A percentile compares a stretch with the other conserved stretches of the same genome.
Conservation (phyloP, 2,797 vertebrate genomes). For the Propithecus deckenii region DNA sequence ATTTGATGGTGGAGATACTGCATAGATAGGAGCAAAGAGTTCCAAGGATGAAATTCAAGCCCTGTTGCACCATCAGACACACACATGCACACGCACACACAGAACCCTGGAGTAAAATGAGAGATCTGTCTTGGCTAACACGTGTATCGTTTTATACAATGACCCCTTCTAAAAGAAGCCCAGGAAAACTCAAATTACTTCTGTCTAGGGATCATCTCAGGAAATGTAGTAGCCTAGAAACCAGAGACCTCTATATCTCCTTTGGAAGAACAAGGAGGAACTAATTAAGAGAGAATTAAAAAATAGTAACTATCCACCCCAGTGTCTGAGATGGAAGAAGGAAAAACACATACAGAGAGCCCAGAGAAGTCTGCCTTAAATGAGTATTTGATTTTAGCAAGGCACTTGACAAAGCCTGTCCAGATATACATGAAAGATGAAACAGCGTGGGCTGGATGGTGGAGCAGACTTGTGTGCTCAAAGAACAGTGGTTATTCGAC, state of each 20-base stretch:
- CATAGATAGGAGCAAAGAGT: not conserved
- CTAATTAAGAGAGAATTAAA: slow-evolving; percentile 64
- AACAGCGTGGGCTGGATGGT: not conserved
- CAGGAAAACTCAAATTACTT: slow-evolving; percentile 57
- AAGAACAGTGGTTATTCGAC: not conserved
- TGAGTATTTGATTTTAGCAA: slow-evolving; percentile 15
- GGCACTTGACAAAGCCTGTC: not conserved
- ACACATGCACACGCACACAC: not conserved
- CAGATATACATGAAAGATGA: not conserved
- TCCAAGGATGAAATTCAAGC: slow-evolving; percentile 31
- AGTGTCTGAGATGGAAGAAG: slow-evolving; percentile 37
- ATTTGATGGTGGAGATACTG: slow-evolving; percentile 41
- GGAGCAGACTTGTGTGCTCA: not conserved
- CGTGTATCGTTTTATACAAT: slow-evolving; percentile 32
- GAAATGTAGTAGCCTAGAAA: slow-evolving; percentile 62
- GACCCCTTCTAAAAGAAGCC: slow-evolving; percentile 57
- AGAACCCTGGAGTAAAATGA: slow-evolving; percentile 10
- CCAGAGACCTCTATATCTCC: slow-evolving; percentile 44
- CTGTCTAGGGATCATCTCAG: slow-evolving; percentile 46
- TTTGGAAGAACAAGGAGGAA: slow-evolving; percentile 56
- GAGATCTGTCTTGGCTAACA: slow-evolving; percentile 18
- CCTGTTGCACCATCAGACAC: not conserved
- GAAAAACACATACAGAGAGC: not conserved
- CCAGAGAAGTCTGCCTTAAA: slow-evolving; percentile 12
- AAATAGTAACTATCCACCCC: slow-evolving; percentile 27